Evolutionary conservation across 2,888 invertebrate genomes (phyloP), one percentile per base, ranked within the genome.

Genomic region (Ectobius pallidus): DNA sequence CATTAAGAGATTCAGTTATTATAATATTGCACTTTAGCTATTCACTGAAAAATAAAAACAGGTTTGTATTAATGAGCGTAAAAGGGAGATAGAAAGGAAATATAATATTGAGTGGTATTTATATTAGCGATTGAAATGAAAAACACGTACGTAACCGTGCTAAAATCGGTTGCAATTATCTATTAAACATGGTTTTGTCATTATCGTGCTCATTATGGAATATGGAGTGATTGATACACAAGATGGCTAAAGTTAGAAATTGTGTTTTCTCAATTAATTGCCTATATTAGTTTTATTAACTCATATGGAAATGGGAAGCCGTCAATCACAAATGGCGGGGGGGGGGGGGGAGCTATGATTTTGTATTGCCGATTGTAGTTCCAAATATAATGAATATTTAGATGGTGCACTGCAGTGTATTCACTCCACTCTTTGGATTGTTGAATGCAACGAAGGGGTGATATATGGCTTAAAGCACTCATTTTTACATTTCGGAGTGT

Each of bases 181-280:
- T 63, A 42, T 14, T 39, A 63, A 39, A 63, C 63, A 63, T 39
- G 63, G 63, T 63, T 63, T 63, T 63, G 63, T 34, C 63, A 63
- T 63, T 63, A 63, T 16, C 30, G 39, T 42, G 22, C 18, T 63
- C 22, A 39, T 39, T 18, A 34, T 62, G 18, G 34, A 62, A 62
- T 62, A 62, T 30, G 30, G 39, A 18, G 42, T 63, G 63, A 63
- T 63, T 39, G 34, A 63, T 39, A 42, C 52, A 63, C 7, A 63
- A 39, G 63, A 63, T 30, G 20, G 63, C 63, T 63, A 30, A 63
- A 63, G 63, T 63, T 63, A n/a, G 39, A 22, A 63, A 63, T n/a
- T 34, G 14, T 63, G 63, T 63, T 39, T 39, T 25, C 2, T 39
- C 22, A 39, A 39, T 63, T 39, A 63, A 39, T 63, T 34, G 34